These are phyloP conservation scores for Protobothrops flavoviridis DNA, from an alignment of 2,113 vertebrate species.

Conservation along the genomic window DNA sequence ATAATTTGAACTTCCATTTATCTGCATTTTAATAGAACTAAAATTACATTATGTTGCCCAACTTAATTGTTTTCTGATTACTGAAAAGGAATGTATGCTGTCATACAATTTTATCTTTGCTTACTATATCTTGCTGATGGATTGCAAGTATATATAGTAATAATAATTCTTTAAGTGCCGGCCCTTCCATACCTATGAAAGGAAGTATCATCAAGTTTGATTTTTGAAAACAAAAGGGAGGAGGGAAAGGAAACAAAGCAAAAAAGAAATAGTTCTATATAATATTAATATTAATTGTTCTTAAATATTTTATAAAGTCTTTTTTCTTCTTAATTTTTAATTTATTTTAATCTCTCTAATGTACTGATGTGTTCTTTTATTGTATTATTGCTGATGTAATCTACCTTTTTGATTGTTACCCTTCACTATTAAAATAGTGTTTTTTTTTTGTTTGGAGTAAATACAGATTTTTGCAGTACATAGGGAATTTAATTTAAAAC, in stretches of 20 bases:
- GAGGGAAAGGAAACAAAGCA: background rate
- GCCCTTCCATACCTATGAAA: background rate
- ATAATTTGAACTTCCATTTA: background rate
- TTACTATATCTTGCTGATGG: background rate
- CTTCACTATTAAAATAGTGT: background rate
- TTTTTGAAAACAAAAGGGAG: background rate
- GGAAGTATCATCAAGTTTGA: background rate
- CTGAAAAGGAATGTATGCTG: background rate
- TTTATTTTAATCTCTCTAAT: background rate
- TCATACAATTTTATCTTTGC: background rate
- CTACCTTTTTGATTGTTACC: background rate
- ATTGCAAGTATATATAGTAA: background rate
- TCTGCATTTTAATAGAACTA: background rate
- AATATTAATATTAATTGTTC: background rate
- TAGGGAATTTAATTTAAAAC: background rate
- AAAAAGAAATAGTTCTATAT: background rate
- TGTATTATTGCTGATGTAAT: background rate
- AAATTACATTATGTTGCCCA: background rate
- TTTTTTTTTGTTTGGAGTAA: background rate
- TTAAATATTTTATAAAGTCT: background rate
- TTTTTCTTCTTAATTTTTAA: background rate
- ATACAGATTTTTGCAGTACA: background rate
- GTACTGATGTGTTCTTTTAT: background rate
- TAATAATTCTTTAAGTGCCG: background rate
- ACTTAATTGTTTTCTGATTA: background rate